Base-by-base conservation (phyloP, 2,888 invertebrate species). In the Flexamia atlantica region DNA sequence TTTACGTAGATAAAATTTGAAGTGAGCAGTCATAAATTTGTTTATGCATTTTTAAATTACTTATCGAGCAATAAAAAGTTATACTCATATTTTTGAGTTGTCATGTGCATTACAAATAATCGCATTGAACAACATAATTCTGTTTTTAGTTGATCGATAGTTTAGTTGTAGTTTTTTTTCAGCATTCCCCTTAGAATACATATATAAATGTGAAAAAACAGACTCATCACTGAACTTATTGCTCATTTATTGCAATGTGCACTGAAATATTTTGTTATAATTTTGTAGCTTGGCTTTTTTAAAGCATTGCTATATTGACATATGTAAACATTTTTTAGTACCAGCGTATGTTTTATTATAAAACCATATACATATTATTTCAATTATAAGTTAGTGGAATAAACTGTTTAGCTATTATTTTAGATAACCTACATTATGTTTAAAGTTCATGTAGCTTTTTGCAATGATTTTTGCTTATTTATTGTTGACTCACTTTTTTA, bases 311-410 rank as follows among this genome's bases (percentile, higher is more conserved):
- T n/a, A n/a, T n/a, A n/a, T n/a, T n/a, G 50, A 50, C 17, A 3
- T 23, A 57, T 57, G 57, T 23, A 57, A 57, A 23, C 4, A 57
- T 57, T 57, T n/a, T 3, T 12, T 5, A 57, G 50, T 57, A 57
- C 57, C 57, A 23, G 20, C 23, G 57, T 9, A 46, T 57, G 20
- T 50, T 57, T 57, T 57, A 57, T 57, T 23, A n/a, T n/a, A n/a
- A n/a, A 23, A 57, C 5, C 23, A 5, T 57, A 57, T 46, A 17
- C 17, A 3, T 57, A 50, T 57, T 57, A 23, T 57, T 23, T 23
- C 3, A 57, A 57, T 23, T 23, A 57, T 57, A 5, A 14, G 14
- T 3, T n/a, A n/a, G 50, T 7, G n/a, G n/a, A 50, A 50, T 2
- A n/a, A 7, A 14, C n/a, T 50, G 50, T 17, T 10, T 50, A 50